Conservation (phyloP, 1,140 invertebrate genomes). For the Drosophila murphyi region DNA sequence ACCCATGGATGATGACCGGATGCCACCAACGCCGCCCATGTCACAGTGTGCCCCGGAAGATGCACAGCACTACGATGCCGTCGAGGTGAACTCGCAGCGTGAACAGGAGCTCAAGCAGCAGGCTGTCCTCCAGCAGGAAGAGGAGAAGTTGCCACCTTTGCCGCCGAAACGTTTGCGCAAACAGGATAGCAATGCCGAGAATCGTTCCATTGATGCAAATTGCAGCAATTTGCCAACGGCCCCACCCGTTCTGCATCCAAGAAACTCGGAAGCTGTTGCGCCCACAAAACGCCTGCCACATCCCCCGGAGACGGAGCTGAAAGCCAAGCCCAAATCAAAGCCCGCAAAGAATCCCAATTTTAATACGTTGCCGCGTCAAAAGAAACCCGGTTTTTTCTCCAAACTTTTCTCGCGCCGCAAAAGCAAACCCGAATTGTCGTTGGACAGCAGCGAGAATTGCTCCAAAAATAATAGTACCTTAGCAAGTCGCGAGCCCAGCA, state of each 20-base stretch:
- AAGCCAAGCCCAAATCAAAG: slow-evolving; percentile 60
- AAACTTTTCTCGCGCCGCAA: slow-evolving; percentile 87
- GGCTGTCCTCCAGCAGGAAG: slow-evolving; percentile 38
- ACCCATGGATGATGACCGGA: slow-evolving; percentile 82
- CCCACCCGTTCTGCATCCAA: slow-evolving; percentile 67
- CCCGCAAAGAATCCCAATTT: slow-evolving; percentile 80
- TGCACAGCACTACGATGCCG: slow-evolving; percentile 71
- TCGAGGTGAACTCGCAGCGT: slow-evolving; percentile 67
- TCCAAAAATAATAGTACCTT: slow-evolving; percentile 52
- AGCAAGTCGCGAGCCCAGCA: slow-evolving; percentile 67
- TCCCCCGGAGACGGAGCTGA: slow-evolving; percentile 60
- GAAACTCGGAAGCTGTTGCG: slow-evolving; percentile 62
- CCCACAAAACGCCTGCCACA: slow-evolving; percentile 85
- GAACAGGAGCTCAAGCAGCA: slow-evolving; percentile 50
- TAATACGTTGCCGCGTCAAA: slow-evolving; percentile 85
- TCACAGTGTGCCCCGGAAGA: slow-evolving; percentile 72
- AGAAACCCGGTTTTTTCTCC: slow-evolving; percentile 88
- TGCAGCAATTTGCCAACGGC: slow-evolving; percentile 57
- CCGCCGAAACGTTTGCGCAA: slow-evolving; percentile 92
- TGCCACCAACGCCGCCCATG: slow-evolving; percentile 75
- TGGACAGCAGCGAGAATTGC: slow-evolving; percentile 44
- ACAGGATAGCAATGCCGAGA: slow-evolving; percentile 78
- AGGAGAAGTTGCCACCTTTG: slow-evolving; percentile 89
- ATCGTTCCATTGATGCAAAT: slow-evolving; percentile 74
- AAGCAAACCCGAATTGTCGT: slow-evolving; percentile 83